A percentile compares a stretch with the other conserved stretches of the same genome.
Conservation (phyloP, 2,113 vertebrate genomes). For the Sturnira hondurensis region DNA sequence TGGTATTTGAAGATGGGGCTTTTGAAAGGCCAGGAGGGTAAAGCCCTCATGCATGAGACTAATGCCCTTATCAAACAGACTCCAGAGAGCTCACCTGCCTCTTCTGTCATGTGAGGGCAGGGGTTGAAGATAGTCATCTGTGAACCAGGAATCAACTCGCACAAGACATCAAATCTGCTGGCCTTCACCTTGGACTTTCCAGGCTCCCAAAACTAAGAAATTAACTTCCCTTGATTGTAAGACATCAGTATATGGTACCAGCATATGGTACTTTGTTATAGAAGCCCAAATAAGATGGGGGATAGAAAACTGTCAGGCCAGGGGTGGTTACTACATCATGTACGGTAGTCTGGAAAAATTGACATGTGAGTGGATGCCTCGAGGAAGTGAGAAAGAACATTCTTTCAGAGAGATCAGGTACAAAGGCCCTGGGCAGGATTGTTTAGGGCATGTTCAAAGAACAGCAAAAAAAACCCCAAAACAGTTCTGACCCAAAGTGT, state of each 20-base stretch:
- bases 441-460: not conserved
- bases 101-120: not conserved
- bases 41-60: too few species aligned
- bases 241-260: not conserved
- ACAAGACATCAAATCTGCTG: not conserved
- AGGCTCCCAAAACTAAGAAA: not conserved
- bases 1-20: not conserved
- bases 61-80: not conserved
- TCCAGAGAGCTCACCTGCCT: not conserved
- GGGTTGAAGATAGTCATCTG: not conserved
- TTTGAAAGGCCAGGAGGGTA: not conserved
- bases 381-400: not conserved
- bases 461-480: not conserved
- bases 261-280: not conserved
- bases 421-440: not conserved
- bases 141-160: not conserved
- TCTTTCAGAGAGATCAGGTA: not conserved
- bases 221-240: not conserved
- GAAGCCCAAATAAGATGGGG: not conserved
- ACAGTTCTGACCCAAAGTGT: not conserved
- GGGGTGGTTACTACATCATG: not conserved
- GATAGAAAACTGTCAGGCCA: not conserved
- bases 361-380: not conserved
- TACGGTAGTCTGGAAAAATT: not conserved
- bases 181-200: not conserved